Evolutionary conservation across 2,888 invertebrate species (phyloP).

Genomic region (Cancer borealis): DNA sequence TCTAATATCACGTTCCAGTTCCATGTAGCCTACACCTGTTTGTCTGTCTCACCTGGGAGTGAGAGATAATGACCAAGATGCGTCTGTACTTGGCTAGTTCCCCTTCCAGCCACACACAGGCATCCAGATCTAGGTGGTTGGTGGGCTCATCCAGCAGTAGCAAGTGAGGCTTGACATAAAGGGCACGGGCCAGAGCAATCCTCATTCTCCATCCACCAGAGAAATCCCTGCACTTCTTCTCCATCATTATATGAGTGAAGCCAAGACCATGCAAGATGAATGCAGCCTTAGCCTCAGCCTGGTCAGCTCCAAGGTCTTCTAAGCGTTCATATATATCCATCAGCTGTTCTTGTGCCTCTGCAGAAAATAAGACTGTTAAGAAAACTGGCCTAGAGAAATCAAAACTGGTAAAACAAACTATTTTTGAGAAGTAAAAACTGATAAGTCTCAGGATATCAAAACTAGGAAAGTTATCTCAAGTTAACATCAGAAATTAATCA

Average conservation of each 20-base stretch:
- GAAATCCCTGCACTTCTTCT: conserved; percentile 85
- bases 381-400: background rate
- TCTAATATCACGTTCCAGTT: background rate
- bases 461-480: no score
- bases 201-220: conserved; percentile 85
- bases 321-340: conserved; percentile 98
- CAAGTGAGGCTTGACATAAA: conserved; percentile 82
- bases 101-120: conserved; percentile 99
- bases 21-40: background rate
- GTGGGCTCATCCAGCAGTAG: conserved; percentile 84
- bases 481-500: no score
- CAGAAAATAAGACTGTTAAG: background rate
- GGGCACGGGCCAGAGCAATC: conserved; percentile 82
- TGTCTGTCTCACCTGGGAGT: conserved; percentile 88
- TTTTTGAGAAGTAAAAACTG: background rate
- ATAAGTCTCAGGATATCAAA: background rate
- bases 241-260: conserved; percentile 87
- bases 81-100: conserved; percentile 98
- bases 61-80: conserved; percentile 97
- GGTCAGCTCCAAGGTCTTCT: conserved; percentile 97
- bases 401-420: background rate
- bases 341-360: conserved; percentile 87
- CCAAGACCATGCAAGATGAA: conserved; percentile 97
- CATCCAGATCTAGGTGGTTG: conserved; percentile 88
- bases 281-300: conserved; percentile 96